Conservation (phyloP, 1,140 invertebrate genomes). For the Pseudomyrmex dendroicus region DNA sequence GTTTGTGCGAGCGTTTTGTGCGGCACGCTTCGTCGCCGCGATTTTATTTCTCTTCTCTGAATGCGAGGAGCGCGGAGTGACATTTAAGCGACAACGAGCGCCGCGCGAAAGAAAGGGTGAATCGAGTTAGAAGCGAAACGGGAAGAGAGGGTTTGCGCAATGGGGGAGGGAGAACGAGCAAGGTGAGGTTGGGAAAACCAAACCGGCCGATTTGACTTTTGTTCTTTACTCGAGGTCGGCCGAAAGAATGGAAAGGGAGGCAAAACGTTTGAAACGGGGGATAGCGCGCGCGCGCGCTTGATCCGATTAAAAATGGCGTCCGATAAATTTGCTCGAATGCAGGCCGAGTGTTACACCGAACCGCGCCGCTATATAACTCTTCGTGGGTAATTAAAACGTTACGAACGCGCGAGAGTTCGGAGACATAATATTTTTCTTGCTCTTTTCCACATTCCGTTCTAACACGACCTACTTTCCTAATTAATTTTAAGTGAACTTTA, state of each 20-base stretch:
- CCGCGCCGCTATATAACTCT: not conserved
- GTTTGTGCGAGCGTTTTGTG: constrained; percentile 14
- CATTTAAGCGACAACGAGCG: constrained; percentile 45
- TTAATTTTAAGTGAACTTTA: constrained; percentile 54
- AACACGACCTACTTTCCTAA: constrained; percentile 42
- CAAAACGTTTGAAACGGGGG: constrained; percentile 11
- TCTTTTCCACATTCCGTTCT: constrained; percentile 20
- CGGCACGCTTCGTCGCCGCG: constrained; percentile 38
- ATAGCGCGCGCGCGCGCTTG: not conserved
- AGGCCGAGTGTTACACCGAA: constrained; percentile 29
- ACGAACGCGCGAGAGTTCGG: constrained; percentile 23
- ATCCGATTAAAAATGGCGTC: constrained; percentile 57
- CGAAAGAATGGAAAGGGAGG: not conserved
- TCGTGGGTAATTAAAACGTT: constrained; percentile 53
- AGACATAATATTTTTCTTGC: constrained; percentile 50
- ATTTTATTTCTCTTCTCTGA: constrained; percentile 34
- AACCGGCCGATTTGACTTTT: constrained; percentile 32
- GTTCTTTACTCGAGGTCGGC: constrained; percentile 36
- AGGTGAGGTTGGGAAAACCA: not conserved
- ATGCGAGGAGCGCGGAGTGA: constrained; percentile 28
- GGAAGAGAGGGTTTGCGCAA: constrained; percentile 4
- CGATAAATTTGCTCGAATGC: constrained; percentile 51
- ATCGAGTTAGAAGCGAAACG: constrained; percentile 30
- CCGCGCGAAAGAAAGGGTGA: constrained; percentile 38
- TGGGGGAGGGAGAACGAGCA: not conserved